Evolutionary conservation across 2,113 vertebrate species (phyloP), one percentile per base, ranked within the genome.

Genomic region (Mormyrus lacerda): DNA sequence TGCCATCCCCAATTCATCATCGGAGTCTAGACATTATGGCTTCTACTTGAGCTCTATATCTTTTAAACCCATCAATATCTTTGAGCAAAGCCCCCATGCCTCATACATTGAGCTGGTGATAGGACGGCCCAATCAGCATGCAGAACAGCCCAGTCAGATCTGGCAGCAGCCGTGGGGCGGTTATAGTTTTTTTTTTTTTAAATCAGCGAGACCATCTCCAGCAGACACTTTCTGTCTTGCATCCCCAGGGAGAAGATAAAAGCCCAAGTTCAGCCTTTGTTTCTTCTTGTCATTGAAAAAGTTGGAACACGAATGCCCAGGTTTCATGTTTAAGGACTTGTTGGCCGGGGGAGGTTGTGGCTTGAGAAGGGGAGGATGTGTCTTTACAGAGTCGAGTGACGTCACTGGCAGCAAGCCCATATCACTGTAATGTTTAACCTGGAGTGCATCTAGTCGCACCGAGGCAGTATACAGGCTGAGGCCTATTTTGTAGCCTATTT

Each of bases 91-190:
- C 24, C 58, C 58, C 58, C 21, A 19, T 2, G 15, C 9, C 50
- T 48, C 76, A 21, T 17, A 31, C 3, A 4, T 42, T 24, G 17
- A 47, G 47, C 13, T 88, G 19, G n/a, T 45, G 5, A 13, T 47
- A 35, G 58, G 44, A 73, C 21, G 6, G 35, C 15, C 88, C 88
- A 89, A 48, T 82, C 48, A 83, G 88, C 85, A 31, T 17, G 15
- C 85, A 27, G 4, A 85, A 85, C 83, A 79, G 88, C 91, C 89
- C 76, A 91, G 82, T 92, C 89, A 65, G 88, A 92, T 89, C 89
- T 91, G 90, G 90, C 85, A 82, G 87, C 4, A 65, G n/a, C 15
- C 50, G 85, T 82, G 11, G 61, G 11, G 53, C 45, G 45, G 91
- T 85, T 9, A n/a, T 24, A 53, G 35, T 21, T 44, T 90, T 90